Evolutionary conservation across 2,113 vertebrate species (phyloP), one percentile per base, ranked within the genome.

Genomic region (Corythaixoides concolor): DNA sequence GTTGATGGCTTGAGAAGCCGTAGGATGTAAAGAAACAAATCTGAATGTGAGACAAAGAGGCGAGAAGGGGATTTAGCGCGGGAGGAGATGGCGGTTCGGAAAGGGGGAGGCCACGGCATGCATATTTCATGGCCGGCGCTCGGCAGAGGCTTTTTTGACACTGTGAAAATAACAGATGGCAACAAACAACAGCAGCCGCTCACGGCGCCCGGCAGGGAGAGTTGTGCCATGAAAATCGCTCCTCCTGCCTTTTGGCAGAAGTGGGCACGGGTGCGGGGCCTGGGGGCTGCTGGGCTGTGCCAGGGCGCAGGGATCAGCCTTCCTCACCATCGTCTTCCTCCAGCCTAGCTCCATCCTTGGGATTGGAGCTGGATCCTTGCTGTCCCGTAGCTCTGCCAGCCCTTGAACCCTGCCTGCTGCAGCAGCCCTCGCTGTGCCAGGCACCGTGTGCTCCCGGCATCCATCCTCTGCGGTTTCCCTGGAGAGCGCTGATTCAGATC

Each of bases 371-470:
- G 3, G 6, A 15, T 75, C 26, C n/a, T 70, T 0, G 0, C 27
- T 53, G n/a, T 30, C 15, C 19, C 0, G 1, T 5, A 53, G 55
- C 74, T 81, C 64, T 73, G 58, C 24, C 63, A 74, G 39, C 50
- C 39, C 39, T 55, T 2, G 3, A 75, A 41, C 33, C 37, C 72
- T 66, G 52, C 62, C 30, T 72, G 67, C 62, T 68, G 28, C 37
- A 37, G 66, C 45, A 66, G 37, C 47, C 45, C 41, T 15, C 3
- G 3, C 35, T 1, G 3, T 1, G 2, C 49, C 0, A 0, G 5
- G 9, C 30, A 4, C 22, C n/a, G 68, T 0, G 4, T 0, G 9
- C 53, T 84, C 26, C 43, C 88, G 67, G 56, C 60, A 27, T 7
- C 60, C 7, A 5, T 45, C 39, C 55, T 89, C 81, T 37, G 35